Base-by-base conservation (phyloP, 2,113 vertebrate genomes). In the Brachypodius melanocephalos region DNA sequence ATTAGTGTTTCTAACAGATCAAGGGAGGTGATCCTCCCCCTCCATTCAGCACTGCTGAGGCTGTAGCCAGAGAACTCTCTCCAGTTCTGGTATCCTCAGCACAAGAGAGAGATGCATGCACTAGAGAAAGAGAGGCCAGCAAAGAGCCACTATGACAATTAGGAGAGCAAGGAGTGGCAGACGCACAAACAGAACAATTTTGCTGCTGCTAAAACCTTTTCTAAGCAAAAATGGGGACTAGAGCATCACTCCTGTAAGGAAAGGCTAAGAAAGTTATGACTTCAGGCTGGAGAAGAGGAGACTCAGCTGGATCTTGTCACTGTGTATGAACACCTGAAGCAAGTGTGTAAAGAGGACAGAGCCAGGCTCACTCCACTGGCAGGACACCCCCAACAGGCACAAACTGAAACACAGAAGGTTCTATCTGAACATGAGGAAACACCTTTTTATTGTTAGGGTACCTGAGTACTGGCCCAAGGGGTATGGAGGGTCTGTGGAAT, bases 301-400 rank as follows among this genome's bases (percentile, higher is more conserved):
- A 8, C 26, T 66, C 13, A 5, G 14, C 26, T 8, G 7, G 13
- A 45, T 55, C 32, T 85, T 29, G 36, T 32, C 54, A 20, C 17
- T 26, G 8, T 34, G 11, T 34, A 15, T 19, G 66, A 89, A 40
- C 54, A 51, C 18, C 52, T 90, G 43, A 76, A 76, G 14, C 3
- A 10, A 54, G 17, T 8, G n/a, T 43, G 34, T 38, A 36, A 76
- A 92, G 63, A 80, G 21, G 29, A 14, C 24, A 46, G n/a, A 19
- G 10, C 17, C 24, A 62, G 18, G 28, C 16, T 63, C 49, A 52
- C 34, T 38, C 28, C 19, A 8, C 49, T 61, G 65, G 51, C 22
- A 76, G 40, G 9, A 45, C 54, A 45, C 7, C 20, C 0, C 0
- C 26, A 77, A 13, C 0, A 6, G 51, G 29, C 61, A 58, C 24